These are phyloP conservation scores for Mesorhabditis spiculigera DNA, from an alignment of 2,888 invertebrate species.

Conservation along the genomic window DNA sequence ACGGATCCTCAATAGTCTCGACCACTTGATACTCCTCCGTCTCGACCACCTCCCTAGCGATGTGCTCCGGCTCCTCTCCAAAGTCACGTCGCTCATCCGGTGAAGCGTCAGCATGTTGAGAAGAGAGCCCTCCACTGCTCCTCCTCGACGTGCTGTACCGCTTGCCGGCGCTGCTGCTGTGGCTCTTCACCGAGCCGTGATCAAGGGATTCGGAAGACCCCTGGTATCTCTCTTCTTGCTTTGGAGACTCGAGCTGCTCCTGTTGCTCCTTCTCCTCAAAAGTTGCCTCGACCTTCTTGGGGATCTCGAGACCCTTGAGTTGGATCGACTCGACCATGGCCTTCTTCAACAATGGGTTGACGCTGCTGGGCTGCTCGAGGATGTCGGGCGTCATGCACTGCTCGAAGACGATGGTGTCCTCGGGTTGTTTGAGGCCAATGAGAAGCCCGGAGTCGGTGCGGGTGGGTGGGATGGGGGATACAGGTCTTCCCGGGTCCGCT, in stretches of 20 bases:
- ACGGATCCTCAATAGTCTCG: slow-evolving; percentile 6
- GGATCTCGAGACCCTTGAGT: neutral
- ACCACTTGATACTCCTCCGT: slow-evolving; percentile 3
- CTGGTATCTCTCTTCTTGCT: neutral
- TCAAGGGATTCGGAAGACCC: slow-evolving; percentile 24
- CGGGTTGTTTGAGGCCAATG: slow-evolving; percentile 5
- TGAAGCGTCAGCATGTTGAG: slow-evolving; percentile 8
- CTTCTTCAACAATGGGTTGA: slow-evolving; percentile 5
- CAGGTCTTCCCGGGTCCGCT: slow-evolving; percentile 39
- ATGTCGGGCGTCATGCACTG: slow-evolving; percentile 6
- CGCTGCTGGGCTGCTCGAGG: neutral
- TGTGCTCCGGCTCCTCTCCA: slow-evolving; percentile 9
- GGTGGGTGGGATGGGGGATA: slow-evolving; percentile 43
- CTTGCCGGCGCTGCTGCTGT: neutral
- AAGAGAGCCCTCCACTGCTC: neutral
- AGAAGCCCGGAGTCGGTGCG: slow-evolving; percentile 9
- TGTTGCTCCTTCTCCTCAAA: slow-evolving; percentile 12
- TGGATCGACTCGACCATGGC: slow-evolving; percentile 16
- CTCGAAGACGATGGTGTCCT: slow-evolving; percentile 6
- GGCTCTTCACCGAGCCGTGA: slow-evolving; percentile 17
- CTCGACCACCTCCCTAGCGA: slow-evolving; percentile 7
- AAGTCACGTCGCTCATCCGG: neutral
- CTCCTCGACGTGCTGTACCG: neutral
- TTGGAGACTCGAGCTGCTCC: slow-evolving; percentile 21
- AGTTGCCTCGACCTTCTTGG: neutral